Base-by-base conservation (phyloP, 92 coral and sea anemone species). In the Palythoa heliodiscus region DNA sequence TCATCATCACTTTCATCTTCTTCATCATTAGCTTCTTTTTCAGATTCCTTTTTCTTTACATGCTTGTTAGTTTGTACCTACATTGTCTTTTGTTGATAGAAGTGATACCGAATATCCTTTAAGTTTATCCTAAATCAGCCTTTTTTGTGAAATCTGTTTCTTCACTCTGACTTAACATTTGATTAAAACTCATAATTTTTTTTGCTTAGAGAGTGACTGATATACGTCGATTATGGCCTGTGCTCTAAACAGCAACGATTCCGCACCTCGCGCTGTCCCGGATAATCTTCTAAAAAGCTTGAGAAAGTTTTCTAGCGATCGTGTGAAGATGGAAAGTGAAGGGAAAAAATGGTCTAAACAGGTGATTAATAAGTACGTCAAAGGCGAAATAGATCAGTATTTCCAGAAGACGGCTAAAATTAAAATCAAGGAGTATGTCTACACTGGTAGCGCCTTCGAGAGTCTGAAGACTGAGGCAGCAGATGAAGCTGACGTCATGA, bases 401-500 rank as follows among this genome's bases (percentile, higher is more conserved):
- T 70, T 86, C 75, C 66, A 66, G 74, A 39, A 87, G 12, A 83
- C 86, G 35, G 90, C 98, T 1, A 23, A 76, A 12, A 70, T 93
- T 0, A 70, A 89, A 25, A 84, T 93, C 11, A 84, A 77, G n/a
- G 89, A 90, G 29, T 90, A 85, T 13, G 93, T 92, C 24, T 93
- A 82, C 75, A 93, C 98, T 29, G 98, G 98, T 4, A 93, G 98
- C 73, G 86, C 88, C 70, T 93, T 92, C 64, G 98, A 93, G 71
- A 70, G 69, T 20, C 93, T 93, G 16, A 93, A 93, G 87, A 93
- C 98, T 20, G 98, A 90, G 39, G 93, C 95, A 19, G 98, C 98
- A 22, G 98, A 93, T 52, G 98, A 93, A 68, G 95, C 91, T 57
- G 98, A 93, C 73, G 91, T 93, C 50, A 93, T 93, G 98, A 88